phyloP scores from a whole-genome alignment of 30 jellyfish, hydroid and myxozoan species.

The Calvadosia cruxmelitensis region DNA sequence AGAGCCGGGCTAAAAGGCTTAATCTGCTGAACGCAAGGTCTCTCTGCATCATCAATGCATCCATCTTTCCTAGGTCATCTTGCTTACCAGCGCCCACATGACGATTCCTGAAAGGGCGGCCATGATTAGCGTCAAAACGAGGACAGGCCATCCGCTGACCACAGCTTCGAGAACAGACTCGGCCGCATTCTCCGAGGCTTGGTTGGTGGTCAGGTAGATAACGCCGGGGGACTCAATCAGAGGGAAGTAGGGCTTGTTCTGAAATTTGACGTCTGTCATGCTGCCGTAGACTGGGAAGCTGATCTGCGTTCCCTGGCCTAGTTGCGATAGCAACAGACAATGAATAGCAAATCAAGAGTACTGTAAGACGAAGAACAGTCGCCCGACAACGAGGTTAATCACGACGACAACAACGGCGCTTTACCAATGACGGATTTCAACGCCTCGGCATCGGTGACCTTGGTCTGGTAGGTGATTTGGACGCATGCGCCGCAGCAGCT shows the following conservation, averaged over 20 bases:
- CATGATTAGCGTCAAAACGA: conserved; percentile 84
- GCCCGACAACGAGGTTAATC: no score
- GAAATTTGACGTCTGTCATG: conserved; percentile 75
- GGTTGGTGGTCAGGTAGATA: conserved; percentile 46
- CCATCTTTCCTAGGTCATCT: background rate
- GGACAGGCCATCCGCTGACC: conserved; percentile 97
- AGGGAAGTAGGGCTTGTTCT: conserved; percentile 83
- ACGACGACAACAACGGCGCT: background rate
- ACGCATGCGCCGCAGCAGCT: conserved; percentile 90
- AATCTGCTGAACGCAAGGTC: no score
- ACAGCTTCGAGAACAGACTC: conserved; percentile 85
- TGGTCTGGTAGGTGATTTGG: conserved; percentile 28
- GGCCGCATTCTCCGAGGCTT: conserved; percentile 60
- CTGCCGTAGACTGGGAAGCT: conserved; percentile 84
- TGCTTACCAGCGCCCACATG: conserved; percentile 96
- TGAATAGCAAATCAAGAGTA: no score
- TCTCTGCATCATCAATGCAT: background rate
- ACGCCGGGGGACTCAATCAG: conserved; percentile 96
- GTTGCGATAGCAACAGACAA: no score
- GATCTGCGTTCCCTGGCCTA: conserved; percentile 34
- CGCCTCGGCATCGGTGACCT: conserved; percentile 58
- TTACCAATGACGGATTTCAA: conserved; percentile 72
- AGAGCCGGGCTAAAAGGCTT: no score
- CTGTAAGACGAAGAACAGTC: background rate
- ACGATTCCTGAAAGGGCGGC: conserved; percentile 99